Conservation (phyloP, 2,888 invertebrate species). For the Catocala sponsa region DNA sequence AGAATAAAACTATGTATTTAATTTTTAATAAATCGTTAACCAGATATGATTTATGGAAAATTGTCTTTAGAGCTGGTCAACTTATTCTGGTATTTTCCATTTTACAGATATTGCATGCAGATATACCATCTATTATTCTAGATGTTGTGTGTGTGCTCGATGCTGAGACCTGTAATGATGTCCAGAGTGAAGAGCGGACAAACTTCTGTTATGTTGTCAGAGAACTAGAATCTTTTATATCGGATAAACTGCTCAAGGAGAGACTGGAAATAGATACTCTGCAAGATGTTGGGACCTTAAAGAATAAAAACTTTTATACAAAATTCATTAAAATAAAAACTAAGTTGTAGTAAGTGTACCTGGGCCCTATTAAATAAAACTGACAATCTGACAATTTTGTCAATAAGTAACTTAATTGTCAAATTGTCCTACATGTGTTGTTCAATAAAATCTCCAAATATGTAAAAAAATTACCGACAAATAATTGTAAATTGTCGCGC, state of each 20-base stretch:
- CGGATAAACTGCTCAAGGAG: conserved; percentile 96
- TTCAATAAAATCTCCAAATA: no score
- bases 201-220: conserved; percentile 93
- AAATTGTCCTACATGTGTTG: no score
- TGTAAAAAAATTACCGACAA: no score
- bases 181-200: conserved; percentile 91
- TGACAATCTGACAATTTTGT: no score
- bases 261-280: conserved; percentile 97
- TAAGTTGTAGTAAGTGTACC: conserved; percentile 96
- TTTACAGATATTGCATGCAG: conserved; percentile 91
- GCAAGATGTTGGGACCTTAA: conserved; percentile 96
- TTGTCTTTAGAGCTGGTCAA: no score
- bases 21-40: no score
- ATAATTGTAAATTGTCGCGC: no score
- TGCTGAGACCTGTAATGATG: conserved; percentile 92
- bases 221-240: conserved; percentile 94
- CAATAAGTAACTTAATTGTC: no score
- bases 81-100: not conserved
- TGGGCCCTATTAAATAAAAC: no score
- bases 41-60: no score
- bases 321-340: conserved; percentile 99
- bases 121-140: conserved; percentile 94
- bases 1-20: no score
- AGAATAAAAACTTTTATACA: conserved; percentile 96
- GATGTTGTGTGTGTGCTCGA: conserved; percentile 96